Evolutionary conservation across 2,797 vertebrate species (phyloP).

Genomic region (Acanthurus lineatus): DNA sequence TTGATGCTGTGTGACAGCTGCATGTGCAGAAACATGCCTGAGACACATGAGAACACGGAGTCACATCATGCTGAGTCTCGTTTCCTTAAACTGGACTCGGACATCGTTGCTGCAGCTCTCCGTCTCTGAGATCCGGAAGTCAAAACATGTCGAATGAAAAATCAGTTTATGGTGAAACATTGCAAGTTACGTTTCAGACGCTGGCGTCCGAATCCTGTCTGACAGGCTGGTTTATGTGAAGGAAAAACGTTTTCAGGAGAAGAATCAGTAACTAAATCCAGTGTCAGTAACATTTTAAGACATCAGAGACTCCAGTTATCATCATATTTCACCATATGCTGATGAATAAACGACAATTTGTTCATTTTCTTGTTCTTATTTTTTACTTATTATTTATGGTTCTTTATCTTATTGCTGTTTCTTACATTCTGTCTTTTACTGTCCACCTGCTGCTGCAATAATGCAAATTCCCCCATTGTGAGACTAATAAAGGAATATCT

Average conservation of each 20-base stretch:
- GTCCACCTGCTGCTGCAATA: too few species aligned
- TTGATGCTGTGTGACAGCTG: conserved; percentile 24
- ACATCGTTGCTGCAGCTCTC: background rate
- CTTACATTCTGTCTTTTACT: too few species aligned
- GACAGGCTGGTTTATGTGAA: background rate
- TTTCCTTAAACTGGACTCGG: background rate
- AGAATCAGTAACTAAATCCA: too few species aligned
- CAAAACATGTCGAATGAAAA: background rate
- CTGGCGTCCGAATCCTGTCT: background rate
- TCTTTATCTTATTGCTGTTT: too few species aligned
- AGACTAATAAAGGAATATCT: too few species aligned
- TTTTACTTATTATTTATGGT: too few species aligned
- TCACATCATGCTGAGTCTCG: background rate
- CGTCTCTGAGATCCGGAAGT: background rate
- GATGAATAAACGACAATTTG: too few species aligned
- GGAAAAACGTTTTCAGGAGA: background rate
- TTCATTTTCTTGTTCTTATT: too few species aligned
- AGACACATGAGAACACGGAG: conserved; percentile 2
- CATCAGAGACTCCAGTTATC: too few species aligned
- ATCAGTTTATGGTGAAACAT: background rate
- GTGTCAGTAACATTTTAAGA: too few species aligned
- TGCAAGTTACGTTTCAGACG: background rate
- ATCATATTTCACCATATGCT: too few species aligned
- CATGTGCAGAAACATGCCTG: conserved; percentile 15
- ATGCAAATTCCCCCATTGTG: too few species aligned